These are phyloP conservation scores for Thymelicus lineola DNA, from an alignment of 2,888 invertebrate species.

Conservation along the genomic window DNA sequence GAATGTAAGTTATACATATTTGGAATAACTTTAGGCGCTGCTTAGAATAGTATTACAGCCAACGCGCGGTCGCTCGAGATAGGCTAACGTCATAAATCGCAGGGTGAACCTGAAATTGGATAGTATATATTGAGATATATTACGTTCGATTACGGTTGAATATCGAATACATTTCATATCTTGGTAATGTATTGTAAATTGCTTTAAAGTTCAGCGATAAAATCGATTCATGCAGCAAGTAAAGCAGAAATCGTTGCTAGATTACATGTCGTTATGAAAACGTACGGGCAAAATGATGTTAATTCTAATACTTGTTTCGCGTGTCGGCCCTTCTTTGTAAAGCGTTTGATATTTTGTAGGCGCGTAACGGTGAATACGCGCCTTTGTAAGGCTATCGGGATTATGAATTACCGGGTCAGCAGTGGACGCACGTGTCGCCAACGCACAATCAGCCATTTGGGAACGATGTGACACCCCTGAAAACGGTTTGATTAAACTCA, in stretches of 20 bases:
- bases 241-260: conserved; percentile 14
- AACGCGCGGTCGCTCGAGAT: conserved; percentile 57
- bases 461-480: conserved; percentile 72
- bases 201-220: conserved; percentile 8
- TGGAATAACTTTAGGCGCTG: conserved; percentile 77
- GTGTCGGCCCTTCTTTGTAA: conserved; percentile 50
- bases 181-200: conserved; percentile 5
- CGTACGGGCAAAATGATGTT: conserved; percentile 22
- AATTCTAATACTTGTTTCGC: conserved; percentile 62
- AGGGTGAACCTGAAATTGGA: neutral
- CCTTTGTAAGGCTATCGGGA: conserved; percentile 44
- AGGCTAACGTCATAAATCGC: conserved; percentile 47
- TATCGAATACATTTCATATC: conserved; percentile 3
- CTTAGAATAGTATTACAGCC: conserved; percentile 73
- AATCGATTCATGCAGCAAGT: conserved; percentile 5
- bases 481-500: conserved; percentile 82
- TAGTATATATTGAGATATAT: neutral
- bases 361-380: conserved; percentile 49
- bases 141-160: conserved; percentile 5
- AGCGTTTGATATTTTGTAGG: conserved; percentile 44
- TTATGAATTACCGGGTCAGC: conserved; percentile 56
- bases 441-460: conserved; percentile 73
- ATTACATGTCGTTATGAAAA: conserved; percentile 27
- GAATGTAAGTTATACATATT: conserved; percentile 81
- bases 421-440: conserved; percentile 68